phyloP scores from a whole-genome alignment of 1,140 invertebrate genomes.

The Bombus confusus region DNA sequence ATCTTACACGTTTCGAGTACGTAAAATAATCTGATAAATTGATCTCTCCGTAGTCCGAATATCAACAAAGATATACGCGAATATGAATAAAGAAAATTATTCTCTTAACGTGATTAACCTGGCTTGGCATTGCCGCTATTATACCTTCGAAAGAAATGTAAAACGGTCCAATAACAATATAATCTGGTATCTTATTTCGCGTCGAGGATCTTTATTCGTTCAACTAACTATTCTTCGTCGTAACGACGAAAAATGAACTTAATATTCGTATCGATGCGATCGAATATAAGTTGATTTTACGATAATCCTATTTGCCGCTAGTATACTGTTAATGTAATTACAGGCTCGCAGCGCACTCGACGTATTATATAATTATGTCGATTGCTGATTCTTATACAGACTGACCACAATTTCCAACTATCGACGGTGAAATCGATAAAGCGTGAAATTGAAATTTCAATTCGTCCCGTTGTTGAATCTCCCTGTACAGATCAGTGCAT shows the following conservation, averaged over 20 bases:
- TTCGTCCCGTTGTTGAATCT: neutral
- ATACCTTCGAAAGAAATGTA: no score
- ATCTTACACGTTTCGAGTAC: neutral
- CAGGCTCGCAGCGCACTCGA: neutral
- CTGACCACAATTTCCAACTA: constrained; percentile 2
- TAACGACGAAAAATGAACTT: neutral
- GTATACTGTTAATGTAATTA: neutral
- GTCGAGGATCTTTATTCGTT: neutral
- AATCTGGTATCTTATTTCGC: neutral
- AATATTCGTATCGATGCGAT: neutral
- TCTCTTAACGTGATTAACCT: no score
- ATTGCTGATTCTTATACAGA: constrained; percentile 5
- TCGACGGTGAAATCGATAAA: constrained; percentile 25
- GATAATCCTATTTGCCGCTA: constrained; percentile 11
- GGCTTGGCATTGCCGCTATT: no score
- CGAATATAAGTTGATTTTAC: constrained; percentile 15
- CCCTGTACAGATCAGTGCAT: neutral
- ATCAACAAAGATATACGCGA: no score
- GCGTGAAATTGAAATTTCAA: constrained; percentile 48
- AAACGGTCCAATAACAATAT: neutral
- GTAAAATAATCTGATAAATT: neutral
- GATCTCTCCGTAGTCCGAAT: neutral
- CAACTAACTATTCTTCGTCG: fast-evolving
- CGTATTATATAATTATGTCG: constrained; percentile 34
- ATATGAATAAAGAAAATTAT: no score